These are phyloP conservation scores for Zophobas atratus DNA, from an alignment of 1,140 invertebrate genomes.

Conservation along the genomic window DNA sequence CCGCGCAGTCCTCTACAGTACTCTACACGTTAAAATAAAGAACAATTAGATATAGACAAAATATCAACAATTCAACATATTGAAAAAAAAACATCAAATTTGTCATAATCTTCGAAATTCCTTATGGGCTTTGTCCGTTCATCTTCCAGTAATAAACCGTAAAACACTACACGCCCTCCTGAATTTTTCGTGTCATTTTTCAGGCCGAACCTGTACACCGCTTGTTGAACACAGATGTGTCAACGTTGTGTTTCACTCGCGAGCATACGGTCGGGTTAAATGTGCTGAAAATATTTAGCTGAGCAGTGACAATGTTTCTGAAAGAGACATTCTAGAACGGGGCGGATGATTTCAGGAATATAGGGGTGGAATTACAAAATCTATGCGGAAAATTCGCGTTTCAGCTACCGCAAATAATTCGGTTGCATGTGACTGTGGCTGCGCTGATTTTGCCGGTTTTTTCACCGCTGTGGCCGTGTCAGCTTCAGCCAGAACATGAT, in stretches of 20 bases:
- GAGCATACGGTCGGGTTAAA: conserved; percentile 59
- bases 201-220: conserved; percentile 43
- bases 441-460: background rate
- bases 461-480: background rate
- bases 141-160: too few relatives aligned
- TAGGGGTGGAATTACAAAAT: conserved; percentile 45
- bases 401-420: conserved; percentile 34
- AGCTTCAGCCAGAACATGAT: conserved; percentile 2
- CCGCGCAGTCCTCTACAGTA: too few relatives aligned
- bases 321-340: conserved; percentile 42
- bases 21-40: too few relatives aligned
- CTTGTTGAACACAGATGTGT: conserved; percentile 56
- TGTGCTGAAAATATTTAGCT: conserved; percentile 61
- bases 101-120: too few relatives aligned
- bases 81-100: too few relatives aligned
- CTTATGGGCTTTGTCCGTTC: too few relatives aligned
- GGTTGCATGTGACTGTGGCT: conserved; percentile 33
- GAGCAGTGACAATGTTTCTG: conserved; percentile 47
- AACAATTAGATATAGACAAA: too few relatives aligned
- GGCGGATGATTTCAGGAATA: conserved; percentile 46
- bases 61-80: too few relatives aligned
- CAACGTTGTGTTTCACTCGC: conserved; percentile 43
- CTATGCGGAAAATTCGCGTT: conserved; percentile 46
- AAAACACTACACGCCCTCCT: too few relatives aligned
- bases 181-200: conserved; percentile 8